phyloP scores from a whole-genome alignment of 1,140 invertebrate species.

The Eriosoma lanigerum region DNA sequence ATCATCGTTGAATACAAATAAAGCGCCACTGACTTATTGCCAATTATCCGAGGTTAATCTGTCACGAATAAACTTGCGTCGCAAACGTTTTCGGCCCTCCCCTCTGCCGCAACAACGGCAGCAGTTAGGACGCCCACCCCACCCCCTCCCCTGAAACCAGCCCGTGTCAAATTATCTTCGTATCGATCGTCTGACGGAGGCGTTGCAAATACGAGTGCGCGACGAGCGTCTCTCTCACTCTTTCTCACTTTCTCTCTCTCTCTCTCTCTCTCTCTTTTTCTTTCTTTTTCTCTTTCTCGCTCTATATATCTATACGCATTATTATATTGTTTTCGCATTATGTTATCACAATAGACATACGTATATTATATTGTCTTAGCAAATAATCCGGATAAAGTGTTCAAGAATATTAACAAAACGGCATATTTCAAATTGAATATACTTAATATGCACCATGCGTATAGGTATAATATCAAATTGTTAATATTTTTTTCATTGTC shows the following conservation, averaged over 20 bases:
- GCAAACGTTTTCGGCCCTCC: slow-evolving; percentile 5
- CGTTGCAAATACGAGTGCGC: background rate
- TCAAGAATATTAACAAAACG: too few relatives aligned
- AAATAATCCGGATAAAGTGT: too few relatives aligned
- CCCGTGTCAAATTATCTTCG: slow-evolving; percentile 32
- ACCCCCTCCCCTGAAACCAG: background rate
- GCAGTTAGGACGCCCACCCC: background rate
- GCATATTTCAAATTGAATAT: too few relatives aligned
- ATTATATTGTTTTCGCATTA: background rate
- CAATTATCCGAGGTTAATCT: slow-evolving; percentile 47
- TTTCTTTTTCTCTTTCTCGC: background rate
- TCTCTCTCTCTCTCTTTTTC: background rate
- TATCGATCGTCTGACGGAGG: background rate
- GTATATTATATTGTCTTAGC: too few relatives aligned
- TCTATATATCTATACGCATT: background rate
- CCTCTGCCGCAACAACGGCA: background rate
- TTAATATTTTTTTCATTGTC: too few relatives aligned
- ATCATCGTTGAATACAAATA: slow-evolving; percentile 44
- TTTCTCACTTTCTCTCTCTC: too few relatives aligned
- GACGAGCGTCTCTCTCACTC: too few relatives aligned
- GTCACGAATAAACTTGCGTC: slow-evolving; percentile 43
- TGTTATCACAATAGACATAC: too few relatives aligned
- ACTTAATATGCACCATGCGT: background rate
- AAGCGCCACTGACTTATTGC: slow-evolving; percentile 44
- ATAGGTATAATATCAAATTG: background rate